Base-by-base conservation (phyloP, 2,113 vertebrate species). In the Mirounga angustirostris region DNA sequence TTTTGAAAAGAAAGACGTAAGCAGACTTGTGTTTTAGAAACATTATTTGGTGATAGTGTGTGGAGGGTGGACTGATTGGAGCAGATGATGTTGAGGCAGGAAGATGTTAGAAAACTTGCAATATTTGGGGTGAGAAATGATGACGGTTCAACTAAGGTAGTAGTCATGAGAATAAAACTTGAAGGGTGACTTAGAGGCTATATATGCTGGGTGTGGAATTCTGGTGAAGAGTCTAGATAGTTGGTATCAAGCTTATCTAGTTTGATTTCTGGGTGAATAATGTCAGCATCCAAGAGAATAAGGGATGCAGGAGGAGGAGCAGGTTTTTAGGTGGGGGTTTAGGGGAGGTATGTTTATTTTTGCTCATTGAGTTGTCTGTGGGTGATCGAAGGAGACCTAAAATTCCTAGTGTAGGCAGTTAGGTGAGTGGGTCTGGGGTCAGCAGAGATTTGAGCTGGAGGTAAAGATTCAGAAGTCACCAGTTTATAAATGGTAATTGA, bases 1-100 rank as follows among this genome's bases (percentile, higher is more conserved):
- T n/a, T 89, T 97, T 87, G 73, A 84, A 93, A 87, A 74, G 59
- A 87, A 78, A 91, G 82, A 52, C 36, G 43, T 26, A 82, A 59
- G 84, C 43, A 87, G 28, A 43, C 16, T 67, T 59, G 33, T 87
- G 76, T 94, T 92, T 94, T 94, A 85, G 63, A 92, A 85, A 92
- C 24, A 24, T 93, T 28, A 86, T 40, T 83, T 82, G 43, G 46
- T 91, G 26, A 46, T 16, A 73, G 26, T 67, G 8, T 67, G 8
- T 95, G 80, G 71, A 88, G 50, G n/a, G 61, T 95, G 36, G n/a
- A 50, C 59, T 85, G 63, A 90, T 84, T 67, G 43, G 19, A 67
- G 40, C 13, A 63, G 50, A 46, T 88, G 58, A 95, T 52, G 24
- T 71, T 52, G 58, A 95, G 30, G 18, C 14, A 84, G 40, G 59